Evolutionary conservation across 1,140 invertebrate genomes (phyloP), one percentile per base, ranked within the genome.

Genomic region (Pseudachorutes palmiensis): DNA sequence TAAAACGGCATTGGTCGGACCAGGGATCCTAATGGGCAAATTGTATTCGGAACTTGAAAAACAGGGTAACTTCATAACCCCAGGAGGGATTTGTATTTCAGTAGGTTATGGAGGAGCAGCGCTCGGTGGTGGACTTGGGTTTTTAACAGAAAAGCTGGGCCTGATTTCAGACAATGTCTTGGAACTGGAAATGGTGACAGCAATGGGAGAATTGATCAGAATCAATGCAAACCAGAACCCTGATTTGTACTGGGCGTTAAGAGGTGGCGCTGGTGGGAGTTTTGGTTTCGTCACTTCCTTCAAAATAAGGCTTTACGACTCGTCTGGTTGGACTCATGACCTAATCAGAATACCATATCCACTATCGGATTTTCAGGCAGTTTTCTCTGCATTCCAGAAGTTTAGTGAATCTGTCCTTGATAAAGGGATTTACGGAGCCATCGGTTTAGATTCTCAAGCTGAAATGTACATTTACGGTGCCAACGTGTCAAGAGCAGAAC

Each of bases 181-280:
- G 16, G 59, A 30, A 30, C 5, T 61, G 5, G 59, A 61, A 33
- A 30, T 61, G 59, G 59, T 61, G 19, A 24, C 5, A 3, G 59
- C 59, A 12, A 12, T 5, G 14, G 51, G 51, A 24, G 24, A 26
- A 5, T 22, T 55, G 12, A 5, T 55, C 5, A 22, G 9, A 16
- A 5, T 26, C 9, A 55, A 55, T 55, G 12, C 3, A 14, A 55
- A 24, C 12, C 9, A 16, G 29, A 61, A 61, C 30, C 9, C 22
- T 9, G 59, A 61, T 28, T 30, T 61, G 59, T 33, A 28, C 30
- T 61, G 59, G 59, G 59, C 59, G 29, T 28, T 28, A 14, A 14
- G 59, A 31, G 59, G 59, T 24, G 59, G 29, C 28, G 59, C 9
- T 33, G 59, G 59, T 16, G 59, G 59, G 24, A 61, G 30, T 33